These are phyloP conservation scores for Odontothrips loti DNA, from an alignment of 2,888 invertebrate genomes.

Conservation along the genomic window DNA sequence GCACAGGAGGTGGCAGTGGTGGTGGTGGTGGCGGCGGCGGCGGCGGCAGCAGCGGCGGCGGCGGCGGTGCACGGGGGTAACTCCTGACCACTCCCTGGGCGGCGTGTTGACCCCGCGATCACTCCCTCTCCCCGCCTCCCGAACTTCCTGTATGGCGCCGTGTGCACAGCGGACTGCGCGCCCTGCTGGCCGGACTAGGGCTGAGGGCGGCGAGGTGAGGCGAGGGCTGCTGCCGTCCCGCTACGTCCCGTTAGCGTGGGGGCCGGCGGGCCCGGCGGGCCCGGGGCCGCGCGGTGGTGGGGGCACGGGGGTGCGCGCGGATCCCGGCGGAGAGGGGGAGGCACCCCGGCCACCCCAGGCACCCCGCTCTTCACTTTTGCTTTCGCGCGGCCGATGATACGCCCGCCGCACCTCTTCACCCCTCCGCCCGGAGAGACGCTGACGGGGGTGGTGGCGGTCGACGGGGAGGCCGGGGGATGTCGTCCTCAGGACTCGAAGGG, in stretches of 20 bases:
- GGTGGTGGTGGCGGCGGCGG: background rate
- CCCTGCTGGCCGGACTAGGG: background rate
- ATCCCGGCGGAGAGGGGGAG: background rate
- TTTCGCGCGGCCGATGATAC: background rate
- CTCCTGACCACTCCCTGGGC: constrained; percentile 21
- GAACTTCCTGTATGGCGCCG: background rate
- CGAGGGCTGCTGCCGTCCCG: background rate
- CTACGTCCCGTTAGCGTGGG: constrained; percentile 15
- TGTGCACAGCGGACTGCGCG: background rate
- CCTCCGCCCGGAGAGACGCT: too few relatives aligned
- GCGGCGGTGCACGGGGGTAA: background rate
- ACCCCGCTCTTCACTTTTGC: background rate
- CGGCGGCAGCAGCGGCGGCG: background rate
- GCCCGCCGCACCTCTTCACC: background rate
- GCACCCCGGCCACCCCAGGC: background rate
- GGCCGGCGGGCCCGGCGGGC: background rate
- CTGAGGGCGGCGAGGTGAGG: background rate
- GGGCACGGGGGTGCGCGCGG: background rate
- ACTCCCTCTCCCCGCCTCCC: background rate
- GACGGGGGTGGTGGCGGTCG: too few relatives aligned
- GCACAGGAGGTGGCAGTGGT: background rate
- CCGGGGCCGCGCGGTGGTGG: background rate
- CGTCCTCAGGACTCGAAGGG: background rate
- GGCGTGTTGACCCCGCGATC: constrained; percentile 6
- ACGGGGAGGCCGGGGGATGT: background rate